phyloP scores from a whole-genome alignment of 2,888 invertebrate genomes.

The Eurois occulta region DNA sequence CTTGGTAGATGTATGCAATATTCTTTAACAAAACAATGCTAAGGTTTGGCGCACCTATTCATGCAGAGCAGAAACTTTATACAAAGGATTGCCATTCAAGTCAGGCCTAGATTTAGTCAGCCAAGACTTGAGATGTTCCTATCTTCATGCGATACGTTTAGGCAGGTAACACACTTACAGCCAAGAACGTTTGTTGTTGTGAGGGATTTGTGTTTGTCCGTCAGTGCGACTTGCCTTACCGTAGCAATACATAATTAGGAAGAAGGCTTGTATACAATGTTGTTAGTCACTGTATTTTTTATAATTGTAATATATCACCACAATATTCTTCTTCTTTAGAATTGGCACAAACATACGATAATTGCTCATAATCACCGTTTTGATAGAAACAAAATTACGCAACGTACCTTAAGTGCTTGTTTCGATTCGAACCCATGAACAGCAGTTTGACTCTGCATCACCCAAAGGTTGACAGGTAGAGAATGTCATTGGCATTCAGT shows the following conservation, averaged over 20 bases:
- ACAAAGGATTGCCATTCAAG: neutral
- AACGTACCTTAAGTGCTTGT: too few species aligned
- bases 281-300: neutral
- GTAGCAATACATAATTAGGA: neutral
- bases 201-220: neutral
- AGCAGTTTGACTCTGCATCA: too few species aligned
- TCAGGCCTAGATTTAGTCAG: neutral
- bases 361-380: neutral
- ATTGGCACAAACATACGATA: neutral
- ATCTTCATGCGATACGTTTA: conserved; percentile 28
- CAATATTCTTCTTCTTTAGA: neutral
- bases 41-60: neutral
- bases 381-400: neutral
- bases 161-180: conserved; percentile 42
- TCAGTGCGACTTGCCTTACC: neutral
- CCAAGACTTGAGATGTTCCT: neutral
- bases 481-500: too few species aligned
- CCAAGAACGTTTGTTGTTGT: neutral
- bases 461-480: too few species aligned
- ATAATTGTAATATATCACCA: neutral
- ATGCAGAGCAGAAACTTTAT: neutral
- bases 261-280: too few species aligned
- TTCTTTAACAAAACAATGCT: neutral
- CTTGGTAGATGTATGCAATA: too few species aligned
- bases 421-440: neutral